Evolutionary conservation across 2,797 vertebrate genomes (phyloP).

Genomic region (Aeoliscus strigatus): DNA sequence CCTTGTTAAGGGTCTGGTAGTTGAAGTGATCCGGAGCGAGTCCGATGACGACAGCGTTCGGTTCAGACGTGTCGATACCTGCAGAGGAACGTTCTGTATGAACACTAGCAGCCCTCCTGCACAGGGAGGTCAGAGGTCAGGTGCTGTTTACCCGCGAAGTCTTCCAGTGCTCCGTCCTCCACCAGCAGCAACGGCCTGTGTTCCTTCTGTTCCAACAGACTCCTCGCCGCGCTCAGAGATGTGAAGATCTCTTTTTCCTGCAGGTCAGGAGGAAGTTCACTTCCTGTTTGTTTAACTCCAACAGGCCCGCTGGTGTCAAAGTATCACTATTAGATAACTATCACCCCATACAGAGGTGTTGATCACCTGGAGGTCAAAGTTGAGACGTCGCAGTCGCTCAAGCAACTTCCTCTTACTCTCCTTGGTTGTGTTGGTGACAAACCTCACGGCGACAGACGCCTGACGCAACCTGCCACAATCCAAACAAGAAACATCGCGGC

Average conservation of each 20-base stretch:
- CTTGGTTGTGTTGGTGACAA: slow-evolving; percentile 97
- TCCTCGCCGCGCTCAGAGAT: slow-evolving; percentile 88
- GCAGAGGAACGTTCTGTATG: slow-evolving; percentile 1
- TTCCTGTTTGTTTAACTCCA: too few species aligned
- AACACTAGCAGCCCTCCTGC: neutral
- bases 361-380: slow-evolving; percentile 80
- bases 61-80: slow-evolving; percentile 85
- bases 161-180: slow-evolving; percentile 84
- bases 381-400: slow-evolving; percentile 77
- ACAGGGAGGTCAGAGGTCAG: neutral
- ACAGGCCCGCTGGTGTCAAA: too few species aligned
- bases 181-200: slow-evolving; percentile 87
- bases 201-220: slow-evolving; percentile 81
- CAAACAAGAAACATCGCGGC: too few species aligned
- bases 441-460: slow-evolving; percentile 78
- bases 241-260: slow-evolving; percentile 92
- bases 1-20: slow-evolving; percentile 87
- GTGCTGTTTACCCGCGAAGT: slow-evolving; percentile 80
- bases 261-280: slow-evolving; percentile 67
- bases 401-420: slow-evolving; percentile 86
- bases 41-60: slow-evolving; percentile 91
- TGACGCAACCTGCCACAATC: slow-evolving; percentile 74
- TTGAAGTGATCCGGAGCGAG: slow-evolving; percentile 90
- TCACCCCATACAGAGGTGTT: too few species aligned
- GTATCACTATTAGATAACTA: too few species aligned